These are phyloP conservation scores for Ceratitis capitata DNA, from an alignment of 1,140 invertebrate genomes.

Conservation along the genomic window DNA sequence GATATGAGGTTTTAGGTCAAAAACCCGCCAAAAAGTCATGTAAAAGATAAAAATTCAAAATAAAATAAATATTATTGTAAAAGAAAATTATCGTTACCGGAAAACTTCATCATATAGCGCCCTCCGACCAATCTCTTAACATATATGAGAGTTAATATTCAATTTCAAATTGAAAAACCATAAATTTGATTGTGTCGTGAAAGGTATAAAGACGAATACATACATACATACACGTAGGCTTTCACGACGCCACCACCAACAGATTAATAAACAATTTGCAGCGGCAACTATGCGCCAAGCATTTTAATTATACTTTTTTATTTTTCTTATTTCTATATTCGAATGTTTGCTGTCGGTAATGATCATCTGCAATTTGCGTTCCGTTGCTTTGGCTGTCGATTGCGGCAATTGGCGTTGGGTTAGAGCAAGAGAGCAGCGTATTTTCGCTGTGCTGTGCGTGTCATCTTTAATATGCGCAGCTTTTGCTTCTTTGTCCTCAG, in stretches of 20 bases:
- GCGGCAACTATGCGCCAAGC: background rate
- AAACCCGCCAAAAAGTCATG: too few relatives aligned
- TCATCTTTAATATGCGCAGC: background rate
- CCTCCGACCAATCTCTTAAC: too few relatives aligned
- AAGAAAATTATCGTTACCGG: too few relatives aligned
- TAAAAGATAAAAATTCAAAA: too few relatives aligned
- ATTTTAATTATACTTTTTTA: slow-evolving; percentile 1
- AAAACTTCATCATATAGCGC: too few relatives aligned
- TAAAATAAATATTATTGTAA: too few relatives aligned
- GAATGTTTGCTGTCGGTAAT: background rate
- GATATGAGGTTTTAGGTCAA: too few relatives aligned
- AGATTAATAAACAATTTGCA: slow-evolving; percentile 9
- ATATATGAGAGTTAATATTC: too few relatives aligned
- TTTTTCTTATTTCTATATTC: background rate
- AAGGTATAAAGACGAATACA: background rate
- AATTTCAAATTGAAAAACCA: too few relatives aligned
- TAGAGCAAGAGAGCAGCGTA: too few relatives aligned
- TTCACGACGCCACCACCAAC: background rate
- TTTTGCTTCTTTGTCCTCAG: background rate
- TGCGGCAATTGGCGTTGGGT: background rate
- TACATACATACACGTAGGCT: background rate
- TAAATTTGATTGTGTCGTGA: too few relatives aligned
- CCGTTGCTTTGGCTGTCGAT: background rate
- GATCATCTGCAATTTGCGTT: background rate
- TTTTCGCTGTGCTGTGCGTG: background rate